These are phyloP conservation scores for Wiebesia pumilae DNA, from an alignment of 1,140 invertebrate species.

Conservation along the genomic window DNA sequence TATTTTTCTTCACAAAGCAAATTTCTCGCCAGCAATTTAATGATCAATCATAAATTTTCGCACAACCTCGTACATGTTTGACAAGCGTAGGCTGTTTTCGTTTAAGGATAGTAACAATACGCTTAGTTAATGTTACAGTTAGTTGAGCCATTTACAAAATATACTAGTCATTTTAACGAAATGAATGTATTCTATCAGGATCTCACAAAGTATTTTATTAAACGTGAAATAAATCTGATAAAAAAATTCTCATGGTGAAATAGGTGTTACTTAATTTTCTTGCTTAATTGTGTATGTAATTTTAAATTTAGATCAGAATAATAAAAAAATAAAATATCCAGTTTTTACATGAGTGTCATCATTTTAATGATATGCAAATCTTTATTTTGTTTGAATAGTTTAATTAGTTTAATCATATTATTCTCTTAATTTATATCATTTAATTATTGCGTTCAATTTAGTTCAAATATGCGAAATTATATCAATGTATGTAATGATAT, in stretches of 20 bases:
- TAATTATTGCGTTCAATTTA: not conserved
- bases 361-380: too few relatives aligned
- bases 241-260: not conserved
- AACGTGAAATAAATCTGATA: not conserved
- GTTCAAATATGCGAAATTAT: not conserved
- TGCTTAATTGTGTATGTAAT: not conserved
- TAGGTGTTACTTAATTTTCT: not conserved
- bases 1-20: not conserved
- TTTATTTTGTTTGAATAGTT: too few relatives aligned
- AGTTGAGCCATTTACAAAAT: not conserved
- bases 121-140: not conserved
- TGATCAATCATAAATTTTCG: slow-evolving; percentile 16
- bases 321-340: not conserved
- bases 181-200: not conserved
- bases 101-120: not conserved
- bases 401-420: too few relatives aligned
- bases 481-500: not conserved
- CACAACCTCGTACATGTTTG: not conserved
- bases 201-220: not conserved
- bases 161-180: not conserved
- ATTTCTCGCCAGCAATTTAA: not conserved
- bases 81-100: slow-evolving; percentile 1
- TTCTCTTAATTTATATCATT: not conserved
- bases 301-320: not conserved
- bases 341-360: not conserved